phyloP scores from a whole-genome alignment of 2,797 vertebrate genomes.

The Cuniculus paca region DNA sequence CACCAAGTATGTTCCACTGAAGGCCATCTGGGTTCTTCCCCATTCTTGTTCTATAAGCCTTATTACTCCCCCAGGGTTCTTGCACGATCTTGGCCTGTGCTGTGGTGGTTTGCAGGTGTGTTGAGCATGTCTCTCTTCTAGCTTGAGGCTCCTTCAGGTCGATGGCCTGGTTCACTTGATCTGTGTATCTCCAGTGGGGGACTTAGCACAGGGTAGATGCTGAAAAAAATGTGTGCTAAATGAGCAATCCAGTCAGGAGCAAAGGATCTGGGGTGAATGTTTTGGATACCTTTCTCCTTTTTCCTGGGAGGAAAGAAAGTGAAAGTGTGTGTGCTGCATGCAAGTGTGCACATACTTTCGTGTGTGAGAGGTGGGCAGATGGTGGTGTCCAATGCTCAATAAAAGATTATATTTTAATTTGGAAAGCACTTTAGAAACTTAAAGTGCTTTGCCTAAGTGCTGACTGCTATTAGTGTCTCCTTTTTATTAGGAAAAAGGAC shows the following conservation, averaged over 20 bases:
- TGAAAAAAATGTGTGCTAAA: slow-evolving; percentile 1
- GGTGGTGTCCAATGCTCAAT: slow-evolving; percentile 40
- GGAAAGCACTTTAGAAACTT: slow-evolving; percentile 85
- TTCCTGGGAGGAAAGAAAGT: not conserved
- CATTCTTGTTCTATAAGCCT: not conserved
- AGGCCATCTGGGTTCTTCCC: not conserved
- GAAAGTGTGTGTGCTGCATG: slow-evolving; percentile 24
- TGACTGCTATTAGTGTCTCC: slow-evolving; percentile 85
- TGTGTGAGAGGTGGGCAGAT: slow-evolving; percentile 30
- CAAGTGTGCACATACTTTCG: not conserved
- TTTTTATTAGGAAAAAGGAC: slow-evolving; percentile 87
- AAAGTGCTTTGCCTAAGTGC: slow-evolving; percentile 85
- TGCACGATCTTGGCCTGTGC: not conserved
- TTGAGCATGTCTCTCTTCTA: not conserved
- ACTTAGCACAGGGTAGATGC: not conserved
- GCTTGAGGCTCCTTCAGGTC: not conserved
- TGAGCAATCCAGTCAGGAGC: slow-evolving; percentile 16
- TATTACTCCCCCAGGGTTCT: not conserved
- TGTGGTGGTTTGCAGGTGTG: not conserved
- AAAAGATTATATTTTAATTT: slow-evolving; percentile 85
- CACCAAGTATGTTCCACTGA: not conserved
- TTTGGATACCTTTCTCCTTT: slow-evolving; percentile 37
- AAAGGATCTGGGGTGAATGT: slow-evolving; percentile 22
- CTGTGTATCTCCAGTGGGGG: not conserved
- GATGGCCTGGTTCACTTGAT: slow-evolving; percentile 7